phyloP scores from a whole-genome alignment of 2,888 invertebrate species.

The Synergus umbraculus region DNA sequence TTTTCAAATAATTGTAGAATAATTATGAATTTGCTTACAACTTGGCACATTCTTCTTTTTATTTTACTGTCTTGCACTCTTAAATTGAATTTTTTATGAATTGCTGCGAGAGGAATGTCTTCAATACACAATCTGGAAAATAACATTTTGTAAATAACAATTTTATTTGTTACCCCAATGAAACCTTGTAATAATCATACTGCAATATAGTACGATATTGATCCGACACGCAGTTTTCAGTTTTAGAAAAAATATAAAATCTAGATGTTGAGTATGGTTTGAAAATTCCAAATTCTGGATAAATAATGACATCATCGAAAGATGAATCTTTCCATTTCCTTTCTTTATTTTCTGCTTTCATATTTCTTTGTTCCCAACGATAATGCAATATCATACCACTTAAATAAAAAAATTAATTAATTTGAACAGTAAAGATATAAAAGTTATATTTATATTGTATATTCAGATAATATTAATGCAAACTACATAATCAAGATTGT shows the following conservation, averaged over 20 bases:
- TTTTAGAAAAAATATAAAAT: conserved; percentile 66
- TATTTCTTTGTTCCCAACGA: conserved; percentile 65
- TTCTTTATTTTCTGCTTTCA: conserved; percentile 15
- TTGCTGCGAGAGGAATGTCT: conserved; percentile 17
- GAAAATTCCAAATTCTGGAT: conserved; percentile 64
- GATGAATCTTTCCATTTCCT: conserved; percentile 58
- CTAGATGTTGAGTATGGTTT: conserved; percentile 63
- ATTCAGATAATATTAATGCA: not conserved
- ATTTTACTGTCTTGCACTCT: not conserved
- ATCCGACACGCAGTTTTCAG: conserved; percentile 59
- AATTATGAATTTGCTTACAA: conserved; percentile 4
- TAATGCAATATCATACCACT: conserved; percentile 64
- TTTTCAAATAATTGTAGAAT: too few relatives aligned
- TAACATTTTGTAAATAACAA: not conserved
- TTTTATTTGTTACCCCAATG: not conserved
- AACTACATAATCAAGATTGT: not conserved
- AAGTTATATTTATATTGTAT: not conserved
- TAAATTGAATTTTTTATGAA: not conserved
- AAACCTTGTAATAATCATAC: conserved; percentile 57
- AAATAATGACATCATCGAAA: conserved; percentile 63
- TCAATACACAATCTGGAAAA: conserved; percentile 17
- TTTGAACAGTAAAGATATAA: not conserved
- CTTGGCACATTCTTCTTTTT: conserved; percentile 25
- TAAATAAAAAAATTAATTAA: conserved; percentile 32
- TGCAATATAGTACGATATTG: conserved; percentile 69